A percentile compares a stretch with the other conserved stretches of the same genome.
phyloP scores from a whole-genome alignment of 2,797 vertebrate genomes.

The Aphelocoma californica region DNA sequence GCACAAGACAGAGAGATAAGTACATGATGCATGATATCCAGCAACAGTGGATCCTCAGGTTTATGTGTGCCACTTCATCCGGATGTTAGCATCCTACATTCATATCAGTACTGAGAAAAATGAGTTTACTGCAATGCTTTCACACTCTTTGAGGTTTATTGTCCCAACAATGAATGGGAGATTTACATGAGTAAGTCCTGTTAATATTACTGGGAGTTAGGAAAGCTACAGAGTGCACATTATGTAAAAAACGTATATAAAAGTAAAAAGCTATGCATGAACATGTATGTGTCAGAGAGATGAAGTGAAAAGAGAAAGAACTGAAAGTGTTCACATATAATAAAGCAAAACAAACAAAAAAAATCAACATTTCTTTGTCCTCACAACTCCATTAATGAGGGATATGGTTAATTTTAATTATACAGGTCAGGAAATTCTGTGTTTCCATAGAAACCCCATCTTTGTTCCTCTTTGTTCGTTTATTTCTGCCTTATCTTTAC shows the following conservation, averaged over 20 bases:
- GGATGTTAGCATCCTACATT: neutral
- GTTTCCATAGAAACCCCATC: slow-evolving; percentile 65
- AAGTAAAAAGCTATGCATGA: neutral
- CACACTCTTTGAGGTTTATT: neutral
- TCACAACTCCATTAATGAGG: slow-evolving; percentile 10
- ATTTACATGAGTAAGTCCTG: slow-evolving; percentile 3
- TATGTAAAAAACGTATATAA: neutral
- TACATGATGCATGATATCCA: neutral
- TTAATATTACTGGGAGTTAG: slow-evolving; percentile 2
- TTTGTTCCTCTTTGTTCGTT: neutral
- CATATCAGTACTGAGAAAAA: slow-evolving; percentile 10
- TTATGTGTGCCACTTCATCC: neutral
- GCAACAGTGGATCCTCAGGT: neutral
- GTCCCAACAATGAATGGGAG: neutral
- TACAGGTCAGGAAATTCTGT: slow-evolving; percentile 36
- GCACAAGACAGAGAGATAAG: neutral
- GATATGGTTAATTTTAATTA: slow-evolving; percentile 54
- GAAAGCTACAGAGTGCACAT: neutral
- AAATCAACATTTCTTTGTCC: neutral
- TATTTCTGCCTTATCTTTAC: slow-evolving; percentile 15
- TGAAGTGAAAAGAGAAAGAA: neutral
- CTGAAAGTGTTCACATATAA: neutral
- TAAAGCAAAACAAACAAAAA: neutral
- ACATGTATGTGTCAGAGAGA: fast-evolving
- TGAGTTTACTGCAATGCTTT: slow-evolving; percentile 5